Percentiles rank a stretch among this genome's conserved stretches.
phyloP scores from a whole-genome alignment of 2,113 vertebrate species.

The Recurvirostra avosetta region DNA sequence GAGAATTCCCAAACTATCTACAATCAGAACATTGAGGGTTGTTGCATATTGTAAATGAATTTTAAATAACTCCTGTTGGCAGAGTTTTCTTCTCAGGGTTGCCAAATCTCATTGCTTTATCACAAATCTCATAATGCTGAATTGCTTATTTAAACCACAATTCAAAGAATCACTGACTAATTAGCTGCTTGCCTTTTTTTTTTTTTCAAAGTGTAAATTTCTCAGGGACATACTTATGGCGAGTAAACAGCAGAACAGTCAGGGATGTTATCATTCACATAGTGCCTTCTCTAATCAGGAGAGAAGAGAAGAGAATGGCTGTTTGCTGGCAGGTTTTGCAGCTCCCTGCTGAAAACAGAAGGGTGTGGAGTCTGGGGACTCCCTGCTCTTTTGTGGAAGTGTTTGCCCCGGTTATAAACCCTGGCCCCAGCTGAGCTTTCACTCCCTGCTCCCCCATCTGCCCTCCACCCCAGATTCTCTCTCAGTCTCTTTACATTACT shows the following conservation, averaged over 20 bases:
- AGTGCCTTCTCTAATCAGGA: not conserved
- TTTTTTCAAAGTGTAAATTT: not conserved
- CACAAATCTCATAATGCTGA: not conserved
- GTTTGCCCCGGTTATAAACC: not conserved
- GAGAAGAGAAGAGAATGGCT: not conserved
- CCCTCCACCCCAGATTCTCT: not conserved
- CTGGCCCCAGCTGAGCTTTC: not conserved
- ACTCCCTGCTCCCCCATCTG: not conserved
- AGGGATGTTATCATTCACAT: not conserved
- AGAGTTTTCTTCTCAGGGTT: not conserved
- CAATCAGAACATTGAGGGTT: not conserved
- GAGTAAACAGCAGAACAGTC: not conserved
- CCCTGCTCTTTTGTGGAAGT: not conserved
- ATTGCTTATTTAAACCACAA: not conserved
- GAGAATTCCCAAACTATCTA: not conserved
- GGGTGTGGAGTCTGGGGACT: fast-evolving
- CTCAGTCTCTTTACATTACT: not conserved
- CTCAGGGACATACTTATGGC: not conserved
- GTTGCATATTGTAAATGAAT: not conserved
- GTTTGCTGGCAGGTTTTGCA: not conserved
- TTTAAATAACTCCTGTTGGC: not conserved
- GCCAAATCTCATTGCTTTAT: not conserved
- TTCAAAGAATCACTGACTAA: not conserved
- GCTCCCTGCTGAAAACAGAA: not conserved
- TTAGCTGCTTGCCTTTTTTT: not conserved